Evolutionary conservation across 2,888 invertebrate species (phyloP).

Genomic region (Chrysomela aeneicollis): DNA sequence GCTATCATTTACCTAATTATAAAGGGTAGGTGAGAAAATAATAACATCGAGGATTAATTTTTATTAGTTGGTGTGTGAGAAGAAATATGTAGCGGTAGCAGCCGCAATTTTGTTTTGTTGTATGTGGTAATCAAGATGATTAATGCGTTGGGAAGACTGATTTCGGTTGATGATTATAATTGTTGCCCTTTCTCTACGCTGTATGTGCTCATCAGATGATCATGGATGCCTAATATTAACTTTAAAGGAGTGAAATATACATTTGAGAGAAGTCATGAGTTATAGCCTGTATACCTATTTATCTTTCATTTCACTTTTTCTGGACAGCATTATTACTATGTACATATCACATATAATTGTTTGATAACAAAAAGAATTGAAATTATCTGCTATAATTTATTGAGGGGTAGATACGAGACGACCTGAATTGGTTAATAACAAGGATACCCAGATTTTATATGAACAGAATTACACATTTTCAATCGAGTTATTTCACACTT

Average conservation of each 20-base stretch:
- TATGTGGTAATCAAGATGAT: constrained; percentile 18
- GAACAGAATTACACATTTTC: too few species aligned
- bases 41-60: constrained; percentile 22
- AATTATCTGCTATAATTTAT: too few species aligned
- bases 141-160: not conserved
- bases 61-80: constrained; percentile 12
- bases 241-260: not conserved
- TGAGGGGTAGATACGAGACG: too few species aligned
- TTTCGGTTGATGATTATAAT: constrained; percentile 3
- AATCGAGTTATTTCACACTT: too few species aligned
- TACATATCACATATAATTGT: not conserved
- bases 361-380: too few species aligned
- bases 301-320: not conserved
- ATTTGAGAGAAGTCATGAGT: not conserved
- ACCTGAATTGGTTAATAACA: too few species aligned
- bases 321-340: not conserved
- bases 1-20: constrained; percentile 54
- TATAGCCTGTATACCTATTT: not conserved
- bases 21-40: constrained; percentile 51
- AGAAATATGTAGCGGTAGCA: constrained; percentile 20
- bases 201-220: not conserved
- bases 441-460: too few species aligned
- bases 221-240: not conserved
- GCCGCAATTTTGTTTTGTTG: constrained; percentile 17
- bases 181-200: not conserved